Evolutionary conservation across 1,140 invertebrate species (phyloP).

Genomic region (Forficula auricularia): DNA sequence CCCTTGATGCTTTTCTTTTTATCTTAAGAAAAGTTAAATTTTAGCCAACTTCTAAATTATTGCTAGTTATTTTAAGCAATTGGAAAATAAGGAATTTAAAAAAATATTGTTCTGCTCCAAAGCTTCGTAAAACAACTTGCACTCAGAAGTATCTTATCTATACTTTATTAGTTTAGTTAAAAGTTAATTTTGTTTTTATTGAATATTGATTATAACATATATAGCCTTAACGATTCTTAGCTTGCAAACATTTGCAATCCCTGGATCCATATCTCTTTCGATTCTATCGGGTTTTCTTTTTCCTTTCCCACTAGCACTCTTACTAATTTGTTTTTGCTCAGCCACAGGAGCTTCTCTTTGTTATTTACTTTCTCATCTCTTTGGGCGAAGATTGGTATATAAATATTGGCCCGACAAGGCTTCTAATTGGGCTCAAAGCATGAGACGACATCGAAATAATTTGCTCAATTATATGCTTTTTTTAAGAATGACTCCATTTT

Average conservation of each 20-base stretch:
- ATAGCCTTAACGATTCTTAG: constrained; percentile 39
- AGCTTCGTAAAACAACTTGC: no score
- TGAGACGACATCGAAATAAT: constrained; percentile 64
- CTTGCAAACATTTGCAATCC: constrained; percentile 98
- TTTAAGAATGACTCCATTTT: constrained; percentile 86
- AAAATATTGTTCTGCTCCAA: no score
- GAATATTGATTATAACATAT: constrained; percentile 15
- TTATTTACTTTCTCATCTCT: constrained; percentile 77
- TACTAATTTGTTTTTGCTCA: constrained; percentile 89
- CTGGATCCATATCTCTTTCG: constrained; percentile 93
- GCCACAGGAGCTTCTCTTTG: constrained; percentile 89
- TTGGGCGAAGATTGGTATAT: constrained; percentile 68
- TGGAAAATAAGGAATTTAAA: no score
- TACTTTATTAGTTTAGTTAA: no score
- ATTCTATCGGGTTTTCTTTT: constrained; percentile 96
- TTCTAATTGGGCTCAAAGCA: constrained; percentile 64
- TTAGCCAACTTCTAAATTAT: no score
- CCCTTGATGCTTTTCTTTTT: no score
- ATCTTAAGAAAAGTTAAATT: no score
- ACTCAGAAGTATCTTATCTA: no score
- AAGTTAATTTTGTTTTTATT: constrained; percentile 23
- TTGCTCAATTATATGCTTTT: constrained; percentile 95
- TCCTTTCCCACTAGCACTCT: constrained; percentile 74
- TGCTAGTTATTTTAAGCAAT: no score
- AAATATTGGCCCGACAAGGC: constrained; percentile 82